A percentile compares a stretch with the other conserved stretches of the same genome.
Conservation (phyloP, 2,888 invertebrate genomes). For the Drosophila acutilabella region DNA sequence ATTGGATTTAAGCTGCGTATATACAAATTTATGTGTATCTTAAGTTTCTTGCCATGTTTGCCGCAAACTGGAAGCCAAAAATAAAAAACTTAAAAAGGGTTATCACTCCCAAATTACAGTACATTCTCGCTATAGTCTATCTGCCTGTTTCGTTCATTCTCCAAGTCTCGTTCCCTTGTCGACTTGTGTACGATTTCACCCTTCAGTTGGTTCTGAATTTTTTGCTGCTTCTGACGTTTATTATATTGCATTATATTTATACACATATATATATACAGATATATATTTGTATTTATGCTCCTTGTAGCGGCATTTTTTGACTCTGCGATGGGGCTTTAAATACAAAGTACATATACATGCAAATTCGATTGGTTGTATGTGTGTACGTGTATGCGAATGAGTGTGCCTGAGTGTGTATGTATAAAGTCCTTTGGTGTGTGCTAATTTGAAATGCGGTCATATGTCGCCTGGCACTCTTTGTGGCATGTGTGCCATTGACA, state of each 20-base stretch:
- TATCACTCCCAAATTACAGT: slow-evolving; percentile 61
- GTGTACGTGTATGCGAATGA: too few relatives aligned
- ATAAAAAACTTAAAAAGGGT: slow-evolving; percentile 69
- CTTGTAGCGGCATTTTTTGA: slow-evolving; percentile 55
- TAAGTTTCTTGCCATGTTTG: slow-evolving; percentile 34
- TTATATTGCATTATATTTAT: slow-evolving; percentile 67
- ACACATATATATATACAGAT: slow-evolving; percentile 33
- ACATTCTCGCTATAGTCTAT: slow-evolving; percentile 8
- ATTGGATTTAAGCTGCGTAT: slow-evolving; percentile 64
- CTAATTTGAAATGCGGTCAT: slow-evolving; percentile 76
- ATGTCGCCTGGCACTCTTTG: slow-evolving; percentile 42
- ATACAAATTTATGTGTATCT: slow-evolving; percentile 16
- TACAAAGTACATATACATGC: slow-evolving; percentile 32
- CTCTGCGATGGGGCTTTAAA: slow-evolving; percentile 37
- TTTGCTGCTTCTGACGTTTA: slow-evolving; percentile 64
- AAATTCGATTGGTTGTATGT: slow-evolving; percentile 5
- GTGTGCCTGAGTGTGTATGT: slow-evolving; percentile 19
- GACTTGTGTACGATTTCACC: slow-evolving; percentile 3
- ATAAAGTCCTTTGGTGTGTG: slow-evolving; percentile 54
- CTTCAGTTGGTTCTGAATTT: slow-evolving; percentile 35
- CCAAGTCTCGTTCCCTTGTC: too few relatives aligned
- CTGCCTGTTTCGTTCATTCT: neutral
- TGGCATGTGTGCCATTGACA: slow-evolving; percentile 37
- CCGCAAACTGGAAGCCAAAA: slow-evolving; percentile 29
- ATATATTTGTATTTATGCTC: slow-evolving; percentile 70